A percentile compares a stretch with the other conserved stretches of the same genome.
phyloP scores from a whole-genome alignment of 2,797 vertebrate species.

The Macroramphosus scolopax region DNA sequence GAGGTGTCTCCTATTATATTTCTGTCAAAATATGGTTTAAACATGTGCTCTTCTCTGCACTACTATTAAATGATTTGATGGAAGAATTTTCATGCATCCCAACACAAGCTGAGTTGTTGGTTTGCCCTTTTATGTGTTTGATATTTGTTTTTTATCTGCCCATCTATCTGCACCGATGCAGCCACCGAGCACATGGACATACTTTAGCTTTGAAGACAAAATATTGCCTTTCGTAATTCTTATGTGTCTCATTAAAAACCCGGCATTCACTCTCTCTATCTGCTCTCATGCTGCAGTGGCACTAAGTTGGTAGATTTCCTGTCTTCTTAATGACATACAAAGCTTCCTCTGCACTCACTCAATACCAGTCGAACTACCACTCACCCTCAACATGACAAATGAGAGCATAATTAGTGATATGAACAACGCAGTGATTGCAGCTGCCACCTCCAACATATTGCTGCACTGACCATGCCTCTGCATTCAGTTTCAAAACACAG shows the following conservation, averaged over 20 bases:
- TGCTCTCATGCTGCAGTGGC: slow-evolving; percentile 32
- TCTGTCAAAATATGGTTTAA: slow-evolving; percentile 16
- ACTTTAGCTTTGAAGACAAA: slow-evolving; percentile 33
- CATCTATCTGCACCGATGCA: slow-evolving; percentile 56
- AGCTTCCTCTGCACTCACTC: slow-evolving; percentile 46
- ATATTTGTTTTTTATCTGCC: slow-evolving; percentile 13
- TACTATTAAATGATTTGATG: background rate
- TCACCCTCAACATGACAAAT: slow-evolving; percentile 60
- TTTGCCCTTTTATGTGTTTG: slow-evolving; percentile 13
- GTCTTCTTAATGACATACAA: slow-evolving; percentile 46
- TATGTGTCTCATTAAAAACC: slow-evolving; percentile 14
- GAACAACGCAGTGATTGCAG: slow-evolving; percentile 42
- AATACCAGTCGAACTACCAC: slow-evolving; percentile 55
- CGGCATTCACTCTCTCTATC: slow-evolving; percentile 6
- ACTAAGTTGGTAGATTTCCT: slow-evolving; percentile 39
- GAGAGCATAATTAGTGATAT: slow-evolving; percentile 57
- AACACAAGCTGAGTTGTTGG: background rate
- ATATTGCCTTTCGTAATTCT: slow-evolving; percentile 11
- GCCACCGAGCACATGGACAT: slow-evolving; percentile 37
- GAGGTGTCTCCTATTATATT: slow-evolving; percentile 13
- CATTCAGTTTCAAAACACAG: slow-evolving; percentile 38
- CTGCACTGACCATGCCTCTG: slow-evolving; percentile 21
- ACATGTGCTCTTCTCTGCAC: background rate
- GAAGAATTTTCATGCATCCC: background rate
- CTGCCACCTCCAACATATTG: slow-evolving; percentile 36